Base-by-base conservation (phyloP, 1,140 invertebrate genomes). In the Steinernema khuongi region DNA sequence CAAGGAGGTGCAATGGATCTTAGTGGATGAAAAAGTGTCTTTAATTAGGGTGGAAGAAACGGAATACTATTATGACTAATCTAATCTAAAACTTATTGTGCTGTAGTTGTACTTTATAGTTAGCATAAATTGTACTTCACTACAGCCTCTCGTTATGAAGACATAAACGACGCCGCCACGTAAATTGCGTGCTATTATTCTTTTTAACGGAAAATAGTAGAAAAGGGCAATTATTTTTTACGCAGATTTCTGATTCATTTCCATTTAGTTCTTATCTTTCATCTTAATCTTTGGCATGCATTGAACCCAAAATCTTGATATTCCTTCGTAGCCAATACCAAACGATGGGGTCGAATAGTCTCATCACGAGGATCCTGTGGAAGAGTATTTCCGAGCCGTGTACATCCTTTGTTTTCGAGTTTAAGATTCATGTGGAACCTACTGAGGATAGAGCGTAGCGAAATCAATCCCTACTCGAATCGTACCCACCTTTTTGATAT, bases 1-100 rank as follows among this genome's bases (percentile, higher is more conserved):
- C 36, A 32, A 66, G 32, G 68, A 73, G 68, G 67, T 74, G 31
- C 31, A 69, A 60, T 75, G 74, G 74, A 67, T 33, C 32, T 36
- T 75, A 41, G 67, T 69, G 36, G 74, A 75, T 43, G 68, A 69
- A 26, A 73, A 73, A 44, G 67, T 74, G 31, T 72, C 74, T 19
- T 19, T 75, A n/a, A 75, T 75, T 14, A 70, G 74, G 30, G 68
- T 75, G 31, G 74, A 50, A 73, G 74, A 75, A 67, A 74, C 73
- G 1, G 70, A 32, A 28, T 74, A 74, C 71, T 60, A 67, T 28
- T 33, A 50, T 17, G 73, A 74, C 1, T 71, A 70, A 44, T 32
- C n/a, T n/a, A n/a, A n/a, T 28, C 18, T 43, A 71, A 18, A n/a
- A 1, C 69, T 36, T 0, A 22, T 43, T 11, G 18, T 33, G 11